Evolutionary conservation across 2,113 vertebrate genomes (phyloP), one percentile per base, ranked within the genome.

Genomic region (Struthio camelus): DNA sequence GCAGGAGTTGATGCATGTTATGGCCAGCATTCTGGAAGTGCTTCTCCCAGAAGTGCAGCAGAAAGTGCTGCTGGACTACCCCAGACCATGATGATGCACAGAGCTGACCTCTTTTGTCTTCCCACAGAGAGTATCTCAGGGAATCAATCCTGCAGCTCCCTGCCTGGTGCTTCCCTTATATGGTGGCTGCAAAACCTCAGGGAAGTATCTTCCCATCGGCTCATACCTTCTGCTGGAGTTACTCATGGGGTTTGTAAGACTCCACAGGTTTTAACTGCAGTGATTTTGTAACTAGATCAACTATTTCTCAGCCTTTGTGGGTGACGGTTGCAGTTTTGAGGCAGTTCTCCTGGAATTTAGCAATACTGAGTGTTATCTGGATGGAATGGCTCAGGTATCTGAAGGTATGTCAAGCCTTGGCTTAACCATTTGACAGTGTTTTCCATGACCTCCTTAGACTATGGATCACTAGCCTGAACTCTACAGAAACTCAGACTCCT

Each of bases 391-490:
- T 97, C 93, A 96, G 96, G 96, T 95, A 58, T 70, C 67, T 70
- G 71, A 94, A 95, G 90, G 76, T 93, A 94, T 87, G 79, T 96
- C 90, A 93, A 62, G 44, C 40, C 79, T 94, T 64, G 67, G 77
- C 71, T 96, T 85, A 36, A 83, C 44, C 82, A 50, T 91, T 80
- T 90, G 92, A 83, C 82, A 85, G 65, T 23, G 44, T 66, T 96
- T 96, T 97, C 92, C 95, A 71, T 90, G 75, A 97, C 79, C 76
- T 95, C 96, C 95, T 83, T 85, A 85, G 54, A 48, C 67, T 85
- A 79, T 66, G 50, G 67, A 62, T 90, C 48, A 0, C 93, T 94
- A 91, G 84, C 36, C 62, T 50, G 89, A 30, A 80, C 80, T 66
- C 40, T 62, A 38, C 64, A 80, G 96, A 95, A 97, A 96, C 87